phyloP scores from a whole-genome alignment of 2,888 invertebrate species.

The Lucinisca nassula region DNA sequence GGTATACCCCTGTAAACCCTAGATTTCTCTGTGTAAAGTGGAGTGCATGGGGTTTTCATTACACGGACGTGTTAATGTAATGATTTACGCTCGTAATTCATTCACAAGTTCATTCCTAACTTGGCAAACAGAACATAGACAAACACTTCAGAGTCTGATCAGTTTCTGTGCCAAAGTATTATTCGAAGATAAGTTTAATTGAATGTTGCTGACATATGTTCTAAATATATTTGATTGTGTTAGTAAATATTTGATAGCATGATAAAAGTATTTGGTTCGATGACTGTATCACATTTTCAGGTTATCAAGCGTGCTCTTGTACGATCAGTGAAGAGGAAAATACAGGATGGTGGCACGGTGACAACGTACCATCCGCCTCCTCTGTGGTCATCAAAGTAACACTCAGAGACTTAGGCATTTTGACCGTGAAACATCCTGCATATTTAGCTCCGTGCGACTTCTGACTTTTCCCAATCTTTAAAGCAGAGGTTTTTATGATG shows the following conservation, averaged over 20 bases:
- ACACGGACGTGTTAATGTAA: too few relatives aligned
- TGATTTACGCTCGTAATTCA: too few relatives aligned
- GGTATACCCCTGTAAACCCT: too few relatives aligned
- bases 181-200: background rate
- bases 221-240: background rate
- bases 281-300: background rate
- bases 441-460: conserved; percentile 17
- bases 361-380: background rate
- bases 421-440: conserved; percentile 16
- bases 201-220: background rate
- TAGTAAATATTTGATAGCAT: background rate
- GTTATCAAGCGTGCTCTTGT: background rate
- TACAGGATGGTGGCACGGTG: background rate
- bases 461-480: background rate
- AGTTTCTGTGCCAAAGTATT: too few relatives aligned
- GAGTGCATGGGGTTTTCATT: too few relatives aligned
- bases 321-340: background rate
- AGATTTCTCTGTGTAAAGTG: too few relatives aligned
- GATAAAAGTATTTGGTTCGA: background rate
- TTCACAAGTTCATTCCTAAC: too few relatives aligned
- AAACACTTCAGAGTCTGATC: too few relatives aligned
- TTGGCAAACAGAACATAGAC: too few relatives aligned
- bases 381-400: background rate
- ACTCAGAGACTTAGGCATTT: background rate
- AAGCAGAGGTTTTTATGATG: conserved; percentile 45